Conservation (phyloP, 2,113 vertebrate species). For the Eubucco bourcierii region DNA sequence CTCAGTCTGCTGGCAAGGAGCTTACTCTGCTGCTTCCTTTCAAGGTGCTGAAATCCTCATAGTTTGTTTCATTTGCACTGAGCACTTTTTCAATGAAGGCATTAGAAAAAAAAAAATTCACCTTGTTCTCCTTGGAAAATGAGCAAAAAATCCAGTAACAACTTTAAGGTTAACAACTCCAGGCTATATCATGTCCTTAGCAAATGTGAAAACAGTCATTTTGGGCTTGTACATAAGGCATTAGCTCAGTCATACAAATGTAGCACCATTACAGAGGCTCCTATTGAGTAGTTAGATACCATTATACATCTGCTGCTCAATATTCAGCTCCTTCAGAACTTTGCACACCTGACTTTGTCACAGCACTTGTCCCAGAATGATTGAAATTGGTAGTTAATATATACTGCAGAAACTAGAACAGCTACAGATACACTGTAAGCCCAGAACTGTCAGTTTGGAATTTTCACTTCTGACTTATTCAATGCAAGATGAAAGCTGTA, state of each 20-base stretch:
- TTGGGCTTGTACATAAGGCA: neutral
- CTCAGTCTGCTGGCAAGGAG: neutral
- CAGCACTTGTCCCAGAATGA: neutral
- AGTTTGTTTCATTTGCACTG: neutral
- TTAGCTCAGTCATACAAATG: neutral
- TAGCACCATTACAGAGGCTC: neutral
- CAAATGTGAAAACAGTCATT: neutral
- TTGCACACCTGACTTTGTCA: neutral
- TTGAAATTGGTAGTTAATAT: neutral
- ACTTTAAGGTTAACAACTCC: neutral
- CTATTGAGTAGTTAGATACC: neutral
- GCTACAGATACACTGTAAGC: neutral
- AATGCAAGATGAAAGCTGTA: conserved; percentile 8
- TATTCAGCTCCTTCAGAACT: neutral
- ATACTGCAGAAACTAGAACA: neutral
- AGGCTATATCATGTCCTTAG: neutral
- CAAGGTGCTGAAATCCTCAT: neutral
- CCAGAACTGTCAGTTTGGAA: conserved; percentile 29
- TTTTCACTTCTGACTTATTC: neutral
- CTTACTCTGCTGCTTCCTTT: neutral
- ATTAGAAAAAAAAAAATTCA: neutral
- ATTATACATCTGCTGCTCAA: neutral
- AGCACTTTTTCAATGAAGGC: neutral
- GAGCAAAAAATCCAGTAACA: neutral
- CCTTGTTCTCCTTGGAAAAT: neutral